Evolutionary conservation across 2,113 vertebrate genomes (phyloP), one percentile per base, ranked within the genome.

Genomic region (Asarcornis scutulata): DNA sequence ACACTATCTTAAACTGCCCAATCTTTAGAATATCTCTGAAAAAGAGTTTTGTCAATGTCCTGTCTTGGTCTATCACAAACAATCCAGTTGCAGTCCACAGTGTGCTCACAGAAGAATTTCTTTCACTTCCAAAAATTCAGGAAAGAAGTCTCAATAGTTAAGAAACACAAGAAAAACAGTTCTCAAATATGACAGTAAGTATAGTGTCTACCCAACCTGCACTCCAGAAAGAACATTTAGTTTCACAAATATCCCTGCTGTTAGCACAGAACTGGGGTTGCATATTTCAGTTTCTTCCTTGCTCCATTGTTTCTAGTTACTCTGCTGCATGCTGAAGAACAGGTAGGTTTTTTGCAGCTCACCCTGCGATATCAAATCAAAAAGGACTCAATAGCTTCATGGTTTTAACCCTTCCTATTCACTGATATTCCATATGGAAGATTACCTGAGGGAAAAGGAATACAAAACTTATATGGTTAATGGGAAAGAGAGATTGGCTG

Each of bases 391-490:
- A 58, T 2, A 86, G 62, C 18, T 58, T 82, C 66, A 76, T 48
- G 27, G 31, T 66, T 86, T 96, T 91, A 96, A 94, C 77, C 60
- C 80, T 92, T 96, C 29, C 38, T 68, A 48, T 46, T 50, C 85
- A 42, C 12, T 53, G 58, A 74, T 38, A 83, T 12, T 63, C 15
- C 17, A 29, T 42, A 59, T 2, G 13, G 64, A 90, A 83, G 83
- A 91, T 23, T 5, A 52, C 13, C 12, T 44, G 23, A 86, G 34
- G 29, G 12, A 63, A 85, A 86, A 86, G 22, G 16, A 95, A 71
- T 88, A 62, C 9, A 59, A 86, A 83, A 29, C 31, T 6, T 55
- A 17, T n/a, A 32, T 13, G 11, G 66, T 42, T 40, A 52, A 52
- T 9, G 62, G 34, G 34, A 86, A 25, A 40, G 17, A 86, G 15